phyloP scores from a whole-genome alignment of 2,888 invertebrate species.

The Noctua fimbriata region DNA sequence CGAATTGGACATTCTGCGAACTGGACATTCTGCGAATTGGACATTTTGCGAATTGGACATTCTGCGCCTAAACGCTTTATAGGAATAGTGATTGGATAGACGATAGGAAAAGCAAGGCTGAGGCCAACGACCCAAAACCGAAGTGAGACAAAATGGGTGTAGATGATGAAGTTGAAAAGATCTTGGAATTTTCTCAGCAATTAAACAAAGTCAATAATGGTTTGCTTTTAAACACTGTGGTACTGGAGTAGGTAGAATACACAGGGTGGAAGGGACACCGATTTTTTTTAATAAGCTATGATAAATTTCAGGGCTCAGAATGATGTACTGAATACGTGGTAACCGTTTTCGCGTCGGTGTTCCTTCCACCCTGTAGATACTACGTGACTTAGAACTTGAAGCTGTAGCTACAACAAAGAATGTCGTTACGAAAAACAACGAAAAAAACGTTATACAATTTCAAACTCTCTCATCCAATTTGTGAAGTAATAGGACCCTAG shows the following conservation, averaged over 20 bases:
- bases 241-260: neutral
- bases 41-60: no score
- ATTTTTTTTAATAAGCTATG: no score
- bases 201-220: neutral
- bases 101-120: neutral
- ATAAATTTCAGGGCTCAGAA: no score
- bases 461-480: slow-evolving; percentile 50
- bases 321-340: no score
- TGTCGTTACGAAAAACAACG: slow-evolving; percentile 22
- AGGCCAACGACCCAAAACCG: neutral
- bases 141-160: neutral
- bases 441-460: slow-evolving; percentile 46
- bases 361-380: neutral
- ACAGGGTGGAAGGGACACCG: no score
- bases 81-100: neutral
- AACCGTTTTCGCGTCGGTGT: no score
- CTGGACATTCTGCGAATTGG: no score
- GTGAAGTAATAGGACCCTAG: slow-evolving; percentile 43
- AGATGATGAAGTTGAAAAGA: neutral
- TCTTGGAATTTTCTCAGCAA: neutral
- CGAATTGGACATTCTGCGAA: no score
- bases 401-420: neutral
- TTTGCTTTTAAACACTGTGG: neutral
- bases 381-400: neutral
- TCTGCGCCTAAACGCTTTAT: no score